Evolutionary conservation across 1,140 invertebrate genomes (phyloP).

Genomic region (Lucilia cuprina): DNA sequence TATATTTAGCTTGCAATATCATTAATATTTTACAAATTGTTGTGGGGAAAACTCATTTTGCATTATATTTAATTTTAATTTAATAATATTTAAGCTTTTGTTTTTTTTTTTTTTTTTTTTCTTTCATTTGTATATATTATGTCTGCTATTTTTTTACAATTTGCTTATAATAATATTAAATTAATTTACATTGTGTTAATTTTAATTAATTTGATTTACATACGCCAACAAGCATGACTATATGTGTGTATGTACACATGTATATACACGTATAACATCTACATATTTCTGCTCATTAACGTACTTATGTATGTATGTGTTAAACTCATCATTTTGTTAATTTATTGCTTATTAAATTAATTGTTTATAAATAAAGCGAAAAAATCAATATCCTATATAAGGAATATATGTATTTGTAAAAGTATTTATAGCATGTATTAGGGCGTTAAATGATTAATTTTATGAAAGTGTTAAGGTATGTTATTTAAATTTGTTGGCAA

Average conservation of each 20-base stretch:
- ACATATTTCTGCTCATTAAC: neutral
- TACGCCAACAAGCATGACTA: neutral
- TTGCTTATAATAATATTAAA: neutral
- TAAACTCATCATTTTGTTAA: neutral
- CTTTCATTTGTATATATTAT: no score
- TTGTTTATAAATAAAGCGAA: neutral
- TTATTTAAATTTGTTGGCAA: no score
- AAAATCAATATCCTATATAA: no score
- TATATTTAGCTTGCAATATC: no score
- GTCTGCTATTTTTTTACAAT: neutral
- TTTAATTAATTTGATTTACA: neutral
- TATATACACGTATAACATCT: neutral
- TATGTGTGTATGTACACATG: neutral
- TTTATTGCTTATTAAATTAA: conserved; percentile 1
- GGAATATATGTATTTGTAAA: no score
- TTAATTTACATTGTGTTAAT: conserved; percentile 4
- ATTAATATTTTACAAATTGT: no score
- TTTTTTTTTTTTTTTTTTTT: neutral
- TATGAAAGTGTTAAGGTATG: no score
- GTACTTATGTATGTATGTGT: neutral
- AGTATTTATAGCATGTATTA: no score
- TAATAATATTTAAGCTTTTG: neutral
- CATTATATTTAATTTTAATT: no score
- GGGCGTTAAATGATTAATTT: no score
- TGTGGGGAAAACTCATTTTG: no score